These are phyloP conservation scores for Omphaloscelis lunosa DNA, from an alignment of 2,888 invertebrate species.

Conservation along the genomic window DNA sequence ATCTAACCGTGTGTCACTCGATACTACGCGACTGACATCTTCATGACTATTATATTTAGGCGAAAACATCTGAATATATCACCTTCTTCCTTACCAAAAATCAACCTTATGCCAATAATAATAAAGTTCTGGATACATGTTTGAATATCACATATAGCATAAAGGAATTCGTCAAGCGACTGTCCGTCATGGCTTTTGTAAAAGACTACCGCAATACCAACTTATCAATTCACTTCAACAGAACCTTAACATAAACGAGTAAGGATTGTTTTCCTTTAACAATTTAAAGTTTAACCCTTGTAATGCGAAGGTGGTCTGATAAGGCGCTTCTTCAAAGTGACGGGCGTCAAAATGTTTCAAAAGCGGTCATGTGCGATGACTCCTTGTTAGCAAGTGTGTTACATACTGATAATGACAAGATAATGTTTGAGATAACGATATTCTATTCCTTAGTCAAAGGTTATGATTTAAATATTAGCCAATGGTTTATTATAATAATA, in stretches of 20 bases:
- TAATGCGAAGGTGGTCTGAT: conserved; percentile 77
- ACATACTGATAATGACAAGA: conserved; percentile 81
- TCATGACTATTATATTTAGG: conserved; percentile 76
- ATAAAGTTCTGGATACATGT: conserved; percentile 35
- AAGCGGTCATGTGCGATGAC: conserved; percentile 86
- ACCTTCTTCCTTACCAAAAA: conserved; percentile 43
- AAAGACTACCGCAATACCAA: conserved; percentile 71
- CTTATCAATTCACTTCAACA: conserved; percentile 33
- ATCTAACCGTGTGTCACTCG: conserved; percentile 85
- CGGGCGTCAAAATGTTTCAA: conserved; percentile 85
- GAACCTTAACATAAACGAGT: conserved; percentile 58
- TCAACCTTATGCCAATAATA: conserved; percentile 26
- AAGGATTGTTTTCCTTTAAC: conserved; percentile 63
- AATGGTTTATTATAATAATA: neutral
- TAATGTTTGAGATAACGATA: conserved; percentile 73
- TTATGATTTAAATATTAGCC: conserved; percentile 44
- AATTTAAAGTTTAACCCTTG: conserved; percentile 70
- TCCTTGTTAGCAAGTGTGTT: conserved; percentile 85
- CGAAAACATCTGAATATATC: conserved; percentile 60
- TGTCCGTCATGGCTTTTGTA: conserved; percentile 81
- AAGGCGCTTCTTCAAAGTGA: conserved; percentile 82
- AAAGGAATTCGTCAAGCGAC: conserved; percentile 87
- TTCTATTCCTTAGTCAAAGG: conserved; percentile 49
- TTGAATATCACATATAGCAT: conserved; percentile 66
- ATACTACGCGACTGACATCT: conserved; percentile 86